Evolutionary conservation across 1,140 invertebrate genomes (phyloP), one percentile per base, ranked within the genome.

Genomic region (Camponotus floridanus): DNA sequence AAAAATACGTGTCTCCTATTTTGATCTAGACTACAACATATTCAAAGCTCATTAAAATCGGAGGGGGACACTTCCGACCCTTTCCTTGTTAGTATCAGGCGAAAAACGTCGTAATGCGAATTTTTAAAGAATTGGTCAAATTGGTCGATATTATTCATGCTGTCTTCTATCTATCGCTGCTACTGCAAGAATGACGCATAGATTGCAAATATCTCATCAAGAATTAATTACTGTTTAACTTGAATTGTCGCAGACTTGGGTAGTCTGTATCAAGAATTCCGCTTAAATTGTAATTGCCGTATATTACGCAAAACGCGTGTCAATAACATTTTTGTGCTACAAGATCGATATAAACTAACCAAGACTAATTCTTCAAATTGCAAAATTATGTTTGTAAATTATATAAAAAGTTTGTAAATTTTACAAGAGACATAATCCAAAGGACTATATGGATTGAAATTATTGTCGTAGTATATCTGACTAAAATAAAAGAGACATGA

Each of bases 181-280:
- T 68, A n/a, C 70, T 42, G 33, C 21, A 57, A 31, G 13, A 33
- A 36, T 6, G 36, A 21, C 7, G 8, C 13, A 11, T 36, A 68
- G 45, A 55, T 68, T 13, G 21, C 9, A 9, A 26, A 2, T 42
- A 1, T 9, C 39, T 3, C 13, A 59, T 81, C 26, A n/a, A 61
- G 11, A 81, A 81, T 71, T 81, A n/a, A n/a, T n/a, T n/a, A n/a
- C 55, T 8, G 33, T 81, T 81, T 81, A 61, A 71, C 18, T 36
- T n/a, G n/a, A n/a, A n/a, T n/a, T n/a, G n/a, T n/a, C n/a, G n/a
- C n/a, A n/a, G n/a, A n/a, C n/a, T n/a, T n/a, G n/a, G n/a, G n/a
- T n/a, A n/a, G n/a, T n/a, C n/a, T n/a, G n/a, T n/a, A n/a, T n/a
- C n/a, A n/a, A n/a, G n/a, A n/a, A n/a, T n/a, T n/a, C n/a, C n/a